Evolutionary conservation across 2,888 invertebrate species (phyloP).

Genomic region (Acleris laterana): DNA sequence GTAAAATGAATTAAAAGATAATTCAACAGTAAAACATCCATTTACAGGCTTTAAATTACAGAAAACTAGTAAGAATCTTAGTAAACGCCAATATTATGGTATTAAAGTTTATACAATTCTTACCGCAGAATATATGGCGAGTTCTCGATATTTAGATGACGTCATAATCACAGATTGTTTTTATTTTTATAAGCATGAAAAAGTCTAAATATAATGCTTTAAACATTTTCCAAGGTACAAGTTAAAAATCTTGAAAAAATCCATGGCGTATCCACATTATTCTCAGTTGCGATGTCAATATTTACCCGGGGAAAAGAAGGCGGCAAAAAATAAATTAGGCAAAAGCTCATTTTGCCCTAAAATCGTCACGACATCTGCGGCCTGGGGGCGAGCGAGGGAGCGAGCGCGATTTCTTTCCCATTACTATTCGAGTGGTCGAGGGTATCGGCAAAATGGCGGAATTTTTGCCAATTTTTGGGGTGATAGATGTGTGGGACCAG

Average conservation of each 20-base stretch:
- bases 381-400: constrained; percentile 53
- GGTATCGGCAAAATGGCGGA: constrained; percentile 44
- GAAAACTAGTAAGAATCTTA: too few relatives aligned
- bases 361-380: constrained; percentile 77
- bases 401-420: constrained; percentile 63
- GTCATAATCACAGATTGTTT: too few relatives aligned
- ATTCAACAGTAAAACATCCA: too few relatives aligned
- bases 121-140: too few relatives aligned
- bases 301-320: constrained; percentile 82
- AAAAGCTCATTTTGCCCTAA: constrained; percentile 80
- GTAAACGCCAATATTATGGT: too few relatives aligned
- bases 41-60: too few relatives aligned
- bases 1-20: too few relatives aligned
- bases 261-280: constrained; percentile 55
- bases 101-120: too few relatives aligned
- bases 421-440: constrained; percentile 62
- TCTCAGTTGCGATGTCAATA: constrained; percentile 67
- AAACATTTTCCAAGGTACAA: background rate
- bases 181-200: too few relatives aligned
- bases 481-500: too few relatives aligned
- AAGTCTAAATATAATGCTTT: too few relatives aligned
- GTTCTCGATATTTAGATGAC: too few relatives aligned
- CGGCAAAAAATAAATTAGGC: constrained; percentile 85
- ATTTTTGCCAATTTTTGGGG: constrained; percentile 13
- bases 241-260: background rate